Conservation (phyloP, 2,888 invertebrate species). For the Drosophila meridionalis region DNA sequence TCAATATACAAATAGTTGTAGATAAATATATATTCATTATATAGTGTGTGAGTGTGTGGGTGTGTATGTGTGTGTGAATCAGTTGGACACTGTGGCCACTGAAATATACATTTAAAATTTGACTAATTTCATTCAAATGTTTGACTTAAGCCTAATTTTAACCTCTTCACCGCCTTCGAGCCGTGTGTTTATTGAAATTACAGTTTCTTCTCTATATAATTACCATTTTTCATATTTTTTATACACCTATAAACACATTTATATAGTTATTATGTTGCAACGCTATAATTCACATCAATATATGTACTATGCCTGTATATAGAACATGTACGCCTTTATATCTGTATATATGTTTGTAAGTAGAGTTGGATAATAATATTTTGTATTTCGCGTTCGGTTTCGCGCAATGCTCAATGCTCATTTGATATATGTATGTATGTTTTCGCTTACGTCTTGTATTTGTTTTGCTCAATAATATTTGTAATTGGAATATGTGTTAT, state of each 20-base stretch:
- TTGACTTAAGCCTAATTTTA: constrained; percentile 43
- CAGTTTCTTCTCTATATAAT: constrained; percentile 83
- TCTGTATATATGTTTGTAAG: constrained; percentile 27
- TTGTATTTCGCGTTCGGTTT: constrained; percentile 17
- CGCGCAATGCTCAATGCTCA: constrained; percentile 23
- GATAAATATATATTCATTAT: constrained; percentile 47
- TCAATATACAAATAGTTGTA: constrained; percentile 74
- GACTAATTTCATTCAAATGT: constrained; percentile 61
- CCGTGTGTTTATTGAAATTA: constrained; percentile 84
- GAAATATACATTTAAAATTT: constrained; percentile 58
- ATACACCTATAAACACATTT: constrained; percentile 75
- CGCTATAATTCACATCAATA: constrained; percentile 74
- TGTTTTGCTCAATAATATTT: constrained; percentile 15
- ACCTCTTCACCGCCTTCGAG: constrained; percentile 28
- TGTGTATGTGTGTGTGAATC: constrained; percentile 30
- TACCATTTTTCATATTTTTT: constrained; percentile 64
- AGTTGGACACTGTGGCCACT: constrained; percentile 25
- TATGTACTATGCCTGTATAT: constrained; percentile 12
- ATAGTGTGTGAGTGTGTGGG: constrained; percentile 22
- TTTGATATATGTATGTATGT: constrained; percentile 43
- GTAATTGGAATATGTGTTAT: constrained; percentile 50
- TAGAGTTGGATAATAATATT: constrained; percentile 33
- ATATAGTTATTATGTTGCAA: constrained; percentile 62
- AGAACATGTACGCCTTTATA: constrained; percentile 26
- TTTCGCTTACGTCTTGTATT: constrained; percentile 7